These are phyloP conservation scores for Molossus alvarezi DNA, from an alignment of 2,797 vertebrate species.

Conservation along the genomic window DNA sequence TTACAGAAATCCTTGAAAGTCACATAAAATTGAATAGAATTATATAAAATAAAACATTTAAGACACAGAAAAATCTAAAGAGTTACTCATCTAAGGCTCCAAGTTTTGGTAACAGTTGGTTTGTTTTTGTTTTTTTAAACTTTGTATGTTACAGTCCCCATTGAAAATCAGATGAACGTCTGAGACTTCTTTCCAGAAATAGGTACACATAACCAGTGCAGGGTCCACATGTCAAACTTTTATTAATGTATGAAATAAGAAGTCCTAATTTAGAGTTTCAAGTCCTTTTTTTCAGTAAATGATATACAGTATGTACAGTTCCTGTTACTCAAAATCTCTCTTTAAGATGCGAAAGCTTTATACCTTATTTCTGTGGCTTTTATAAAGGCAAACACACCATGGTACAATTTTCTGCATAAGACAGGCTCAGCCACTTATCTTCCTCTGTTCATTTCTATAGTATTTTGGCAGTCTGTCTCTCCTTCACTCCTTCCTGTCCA, in stretches of 20 bases:
- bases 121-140: background rate
- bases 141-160: background rate
- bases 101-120: background rate
- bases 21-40: conserved; percentile 79
- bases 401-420: background rate
- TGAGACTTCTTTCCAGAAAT: background rate
- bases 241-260: background rate
- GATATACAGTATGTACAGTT: background rate
- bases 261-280: background rate
- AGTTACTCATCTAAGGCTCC: background rate
- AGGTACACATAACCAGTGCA: background rate
- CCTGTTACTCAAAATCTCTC: background rate
- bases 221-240: background rate
- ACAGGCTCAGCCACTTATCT: background rate
- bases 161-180: background rate
- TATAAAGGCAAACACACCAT: background rate
- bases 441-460: background rate
- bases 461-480: too few species aligned
- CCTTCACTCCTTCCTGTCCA: background rate
- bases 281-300: background rate
- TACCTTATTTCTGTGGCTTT: background rate
- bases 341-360: background rate
- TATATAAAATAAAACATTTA: conserved; percentile 72
- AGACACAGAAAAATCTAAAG: background rate
- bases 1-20: conserved; percentile 61